Base-by-base conservation (phyloP, 2,113 vertebrate species). In the Spheniscus mendiculus region DNA sequence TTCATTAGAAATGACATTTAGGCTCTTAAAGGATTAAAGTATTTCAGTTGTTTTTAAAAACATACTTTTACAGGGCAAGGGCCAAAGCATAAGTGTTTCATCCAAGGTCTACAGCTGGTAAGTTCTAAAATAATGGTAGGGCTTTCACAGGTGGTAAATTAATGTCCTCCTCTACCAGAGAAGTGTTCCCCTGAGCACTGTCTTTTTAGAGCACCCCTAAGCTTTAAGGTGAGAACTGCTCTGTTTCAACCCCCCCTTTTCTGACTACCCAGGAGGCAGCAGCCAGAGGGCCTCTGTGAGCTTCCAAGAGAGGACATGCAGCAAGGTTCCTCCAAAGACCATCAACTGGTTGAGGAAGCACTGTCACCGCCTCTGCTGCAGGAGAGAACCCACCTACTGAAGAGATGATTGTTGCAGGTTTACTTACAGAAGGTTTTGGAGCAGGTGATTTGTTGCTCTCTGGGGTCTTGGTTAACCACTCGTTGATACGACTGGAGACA, bases 401-500 rank as follows among this genome's bases (percentile, higher is more conserved):
- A 71, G 66, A 63, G 53, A 22, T 4, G 4, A 5, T 2, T 71
- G 34, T 11, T 69, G 10, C 26, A 85, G 65, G 9, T 70, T 71
- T 52, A 98, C 99, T 98, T 98, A 99, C 99, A 85, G 98, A 98
- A 93, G 99, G 99, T 95, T 99, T 99, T 95, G 99, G 98, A 98
- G 99, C 99, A 61, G 99, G 79, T 0, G 98, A 98, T 98, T 99
- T 99, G 98, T 98, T 98, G 82, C 98, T 97, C 86, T 99, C 99
- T 10, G 99, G 99, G 92, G 99, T 99, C 98, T 99, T 99, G 85
- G 99, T 99, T 97, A 99, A 98, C 99, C 99, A 99, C 97, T 99
- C 99, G 1, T 98, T 99, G 98, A 99, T 99, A 96, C 99, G 99
- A 96, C 99, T 99, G 22, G 99, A 99, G 90, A 99, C 99, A 42